These are phyloP conservation scores for Leistus spinibarbis DNA, from an alignment of 2,888 invertebrate genomes.

Conservation along the genomic window DNA sequence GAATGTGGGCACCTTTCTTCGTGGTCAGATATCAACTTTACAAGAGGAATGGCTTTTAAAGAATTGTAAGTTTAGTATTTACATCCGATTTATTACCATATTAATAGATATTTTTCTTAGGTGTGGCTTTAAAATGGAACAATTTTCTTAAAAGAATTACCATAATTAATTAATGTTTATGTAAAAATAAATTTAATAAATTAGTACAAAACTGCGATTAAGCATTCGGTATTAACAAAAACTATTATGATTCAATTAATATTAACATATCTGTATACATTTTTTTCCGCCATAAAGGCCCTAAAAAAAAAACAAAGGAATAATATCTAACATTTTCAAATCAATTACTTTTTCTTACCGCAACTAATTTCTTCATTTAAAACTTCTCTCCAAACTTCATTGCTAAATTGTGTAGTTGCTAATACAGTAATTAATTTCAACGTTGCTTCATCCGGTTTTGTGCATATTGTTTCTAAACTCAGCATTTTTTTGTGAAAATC, in stretches of 20 bases:
- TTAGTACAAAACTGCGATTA: background rate
- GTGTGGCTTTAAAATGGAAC: too few relatives aligned
- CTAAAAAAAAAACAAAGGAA: conserved; percentile 16
- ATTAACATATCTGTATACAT: conserved; percentile 9
- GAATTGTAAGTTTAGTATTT: background rate
- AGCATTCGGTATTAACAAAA: background rate
- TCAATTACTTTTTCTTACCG: conserved; percentile 4
- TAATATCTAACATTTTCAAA: background rate
- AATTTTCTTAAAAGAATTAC: too few relatives aligned
- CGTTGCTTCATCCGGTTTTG: conserved; percentile 18
- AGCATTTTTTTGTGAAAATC: conserved; percentile 32
- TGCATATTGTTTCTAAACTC: conserved; percentile 30
- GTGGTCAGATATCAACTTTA: conserved; percentile 80
- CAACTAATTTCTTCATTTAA: conserved; percentile 29
- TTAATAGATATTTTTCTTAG: background rate
- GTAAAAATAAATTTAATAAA: too few relatives aligned
- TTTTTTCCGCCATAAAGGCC: conserved; percentile 25
- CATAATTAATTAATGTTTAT: too few relatives aligned
- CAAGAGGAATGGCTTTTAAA: conserved; percentile 64
- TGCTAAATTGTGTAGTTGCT: conserved; percentile 21
- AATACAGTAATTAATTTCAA: conserved; percentile 12
- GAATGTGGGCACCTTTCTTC: conserved; percentile 79
- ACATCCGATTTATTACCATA: background rate
- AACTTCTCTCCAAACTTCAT: conserved; percentile 20
- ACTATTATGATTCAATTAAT: background rate